Percentiles rank a stretch among this genome's conserved stretches.
phyloP scores from a whole-genome alignment of 2,888 invertebrate species.

The Chaetoderma sp. region DNA sequence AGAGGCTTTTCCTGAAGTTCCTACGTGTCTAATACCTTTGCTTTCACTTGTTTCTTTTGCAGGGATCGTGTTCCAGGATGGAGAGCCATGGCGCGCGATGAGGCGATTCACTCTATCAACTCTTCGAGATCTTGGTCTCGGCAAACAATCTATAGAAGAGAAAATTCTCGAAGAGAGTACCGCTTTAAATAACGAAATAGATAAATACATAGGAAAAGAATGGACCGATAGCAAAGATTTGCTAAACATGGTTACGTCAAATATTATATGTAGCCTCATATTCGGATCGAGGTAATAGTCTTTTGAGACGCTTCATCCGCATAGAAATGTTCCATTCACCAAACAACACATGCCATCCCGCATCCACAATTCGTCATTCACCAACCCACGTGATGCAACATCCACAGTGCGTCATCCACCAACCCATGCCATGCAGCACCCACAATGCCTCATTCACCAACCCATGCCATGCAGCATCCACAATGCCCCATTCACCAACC shows the following conservation, averaged over 20 bases:
- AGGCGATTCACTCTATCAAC: neutral
- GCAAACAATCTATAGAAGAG: neutral
- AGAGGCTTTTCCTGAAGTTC: too few relatives aligned
- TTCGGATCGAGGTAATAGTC: neutral
- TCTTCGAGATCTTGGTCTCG: neutral
- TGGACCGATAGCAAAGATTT: neutral
- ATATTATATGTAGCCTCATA: neutral
- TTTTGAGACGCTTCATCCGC: neutral
- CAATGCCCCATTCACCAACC: too few relatives aligned
- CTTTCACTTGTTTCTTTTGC: too few relatives aligned
- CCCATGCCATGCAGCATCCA: too few relatives aligned
- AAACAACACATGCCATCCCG: too few relatives aligned
- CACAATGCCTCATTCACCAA: too few relatives aligned
- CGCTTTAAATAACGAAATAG: neutral
- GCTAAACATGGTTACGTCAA: neutral
- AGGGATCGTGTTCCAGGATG: too few relatives aligned
- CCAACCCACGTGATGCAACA: too few relatives aligned
- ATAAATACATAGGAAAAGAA: neutral
- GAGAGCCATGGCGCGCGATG: neutral
- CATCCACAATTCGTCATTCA: too few relatives aligned
- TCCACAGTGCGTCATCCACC: too few relatives aligned
- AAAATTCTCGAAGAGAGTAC: neutral
- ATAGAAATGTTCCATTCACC: neutral
- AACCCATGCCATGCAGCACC: too few relatives aligned
- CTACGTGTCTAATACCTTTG: too few relatives aligned